Evolutionary conservation across 2,888 invertebrate genomes (phyloP).

Genomic region (Scaptomyza cyrtandrae): DNA sequence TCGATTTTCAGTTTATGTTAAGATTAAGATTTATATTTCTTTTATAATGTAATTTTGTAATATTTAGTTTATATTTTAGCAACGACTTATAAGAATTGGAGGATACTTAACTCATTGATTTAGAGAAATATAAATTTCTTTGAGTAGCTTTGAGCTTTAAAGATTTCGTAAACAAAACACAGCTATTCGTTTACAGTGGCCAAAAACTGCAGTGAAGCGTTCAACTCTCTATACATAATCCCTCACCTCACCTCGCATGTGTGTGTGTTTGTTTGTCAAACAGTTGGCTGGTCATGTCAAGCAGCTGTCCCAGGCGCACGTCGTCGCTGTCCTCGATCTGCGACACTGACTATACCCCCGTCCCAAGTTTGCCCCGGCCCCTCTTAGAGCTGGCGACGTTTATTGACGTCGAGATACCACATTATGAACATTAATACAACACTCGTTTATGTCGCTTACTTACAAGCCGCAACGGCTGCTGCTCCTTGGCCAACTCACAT

Average conservation of each 20-base stretch:
- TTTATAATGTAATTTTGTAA: too few species aligned
- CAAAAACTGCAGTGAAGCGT: conserved; percentile 31
- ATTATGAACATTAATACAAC: conserved; percentile 84
- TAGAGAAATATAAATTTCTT: neutral
- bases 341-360: conserved; percentile 32
- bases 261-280: conserved; percentile 36
- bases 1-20: neutral
- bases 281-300: conserved; percentile 63
- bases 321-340: conserved; percentile 60
- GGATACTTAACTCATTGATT: too few species aligned
- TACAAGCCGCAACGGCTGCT: conserved; percentile 71
- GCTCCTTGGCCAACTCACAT: conserved; percentile 33
- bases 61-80: too few species aligned
- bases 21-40: neutral
- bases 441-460: conserved; percentile 84
- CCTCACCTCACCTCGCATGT: conserved; percentile 10
- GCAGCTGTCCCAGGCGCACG: conserved; percentile 63
- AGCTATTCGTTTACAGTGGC: conserved; percentile 38
- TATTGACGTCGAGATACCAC: conserved; percentile 84
- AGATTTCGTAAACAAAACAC: conserved; percentile 16
- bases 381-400: conserved; percentile 75
- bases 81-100: too few species aligned
- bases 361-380: neutral
- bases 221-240: neutral
- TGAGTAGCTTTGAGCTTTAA: neutral